Evolutionary conservation across 53 echinoderm and acorn worm species (phyloP), one percentile per base, ranked within the genome.

Genomic region (Luidia sarsii): DNA sequence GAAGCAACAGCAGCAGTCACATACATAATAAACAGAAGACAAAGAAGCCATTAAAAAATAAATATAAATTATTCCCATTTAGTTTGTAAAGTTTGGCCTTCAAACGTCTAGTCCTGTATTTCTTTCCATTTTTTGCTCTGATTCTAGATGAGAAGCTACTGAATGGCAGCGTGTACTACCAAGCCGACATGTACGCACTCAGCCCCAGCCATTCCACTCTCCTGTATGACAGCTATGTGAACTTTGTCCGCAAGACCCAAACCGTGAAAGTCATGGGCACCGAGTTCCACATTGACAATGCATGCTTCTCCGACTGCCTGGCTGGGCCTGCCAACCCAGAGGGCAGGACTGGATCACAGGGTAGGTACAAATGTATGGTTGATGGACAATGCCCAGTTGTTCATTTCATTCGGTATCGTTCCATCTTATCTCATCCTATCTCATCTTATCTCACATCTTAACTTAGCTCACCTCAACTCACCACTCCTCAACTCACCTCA

Each of bases 81-180:
- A 54, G 62, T 19, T 32, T 19, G 19, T n/a, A 27, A 27, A 7
- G 23, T 63, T 30, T 73, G 64, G 19, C 7, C 18, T 5, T 33
- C 1, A 37, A 31, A 7, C 11, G 30, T 27, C 29, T 69, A 4
- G 31, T 43, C 46, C 9, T 25, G 11, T 21, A 4, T 43, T 11
- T 69, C 48, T 18, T 18, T 79, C n/a, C 46, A 7, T 35, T 35
- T 54, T 50, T 71, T 64, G 61, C 20, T 10, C 52, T 48, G n/a
- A 1, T 20, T 39, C 6, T 84, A 96, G 97, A 88, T 69, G 86
- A 83, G 28, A 81, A 64, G 23, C 19, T 93, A 21, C 33, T 88
- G 27, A 90, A 92, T 68, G 97, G 97, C 50, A 96, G 97, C 86
- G 97, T 96, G 34, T 70, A 86, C 21, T 96, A 90, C 41, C 86